Base-by-base conservation (phyloP, 2,113 vertebrate genomes). In the Hylia prasina region DNA sequence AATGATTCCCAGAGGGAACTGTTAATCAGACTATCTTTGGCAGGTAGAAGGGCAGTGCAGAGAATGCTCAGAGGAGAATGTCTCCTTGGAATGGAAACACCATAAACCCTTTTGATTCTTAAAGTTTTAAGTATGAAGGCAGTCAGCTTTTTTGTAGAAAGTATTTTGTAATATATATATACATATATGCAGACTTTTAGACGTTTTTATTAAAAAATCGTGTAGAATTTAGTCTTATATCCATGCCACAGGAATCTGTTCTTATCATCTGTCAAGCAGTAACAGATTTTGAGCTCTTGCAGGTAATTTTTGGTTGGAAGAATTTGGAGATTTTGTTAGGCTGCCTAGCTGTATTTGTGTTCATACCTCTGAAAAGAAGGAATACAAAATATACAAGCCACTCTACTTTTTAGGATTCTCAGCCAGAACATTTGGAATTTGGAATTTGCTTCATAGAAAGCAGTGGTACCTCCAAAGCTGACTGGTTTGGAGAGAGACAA, bases 1-100 rank as follows among this genome's bases (percentile, higher is more conserved):
- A 93, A 88, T 82, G 90, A 57, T 90, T 94, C 94, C 88, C 90
- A 76, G 88, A 80, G 92, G 94, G 85, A 96, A 90, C 90, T 76
- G 70, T 96, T 96, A 91, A 97, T 96, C 92, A 96, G 90, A 48
- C 53, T 40, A 17, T 88, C 63, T 91, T 85, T 94, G 95, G 85
- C 90, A 90, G 82, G 90, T 72, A 77, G 71, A 95, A 90, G 78
- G 79, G 66, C 53, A 57, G 58, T 21, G 37, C 40, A 90, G 71
- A 82, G 75, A 80, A n/a, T 48, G 53, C 53, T 71, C 39, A 10
- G 70, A 97, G 90, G 69, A 94, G 48, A 84, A 47, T 51, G 20
- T 91, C 82, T 94, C 84, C 90, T 97, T 90, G 87, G n/a, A 96
- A 85, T 7, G 27, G 56, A 28, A 82, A 30, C 70, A 82, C n/a